Evolutionary conservation across 2,113 vertebrate species (phyloP), one percentile per base, ranked within the genome.

Genomic region (Calyptomena viridis): DNA sequence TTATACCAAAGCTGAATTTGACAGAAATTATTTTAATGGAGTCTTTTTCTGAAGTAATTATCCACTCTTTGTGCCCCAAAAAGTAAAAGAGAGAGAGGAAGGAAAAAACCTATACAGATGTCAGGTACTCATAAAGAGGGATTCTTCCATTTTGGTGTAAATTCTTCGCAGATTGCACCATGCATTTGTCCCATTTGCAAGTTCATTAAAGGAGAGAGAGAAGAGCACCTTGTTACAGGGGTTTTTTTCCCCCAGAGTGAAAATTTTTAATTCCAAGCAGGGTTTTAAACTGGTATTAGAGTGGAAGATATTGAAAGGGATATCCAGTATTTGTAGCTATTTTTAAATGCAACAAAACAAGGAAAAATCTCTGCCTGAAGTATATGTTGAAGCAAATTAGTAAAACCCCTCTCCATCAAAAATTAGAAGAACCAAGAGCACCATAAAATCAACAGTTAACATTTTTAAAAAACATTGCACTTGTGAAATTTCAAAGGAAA

Each of bases 401-500:
- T 50, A 58, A 90, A 94, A n/a, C 24, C 42, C 12, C 8, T 47
- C 49, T 73, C 82, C 62, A 88, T 33, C 66, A 88, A 64, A 73
- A 94, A 79, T 81, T 62, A 93, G 56, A 77, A 85, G 56, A 72
- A 50, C 22, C 15, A 62, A 81, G 40, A 90, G 42, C 71, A 86
- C 21, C 17, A 89, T 31, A 60, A 86, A 91, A 46, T 80, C n/a
- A 75, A 69, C 30, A 68, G 69, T 74, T 89, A 74, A 82, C 44
- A 18, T 95, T 90, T 90, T 56, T 49, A 89, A 74, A 47, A 31
- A 91, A 53, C 6, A 23, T 58, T 84, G 80, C 1, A 3, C 47
- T 59, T 58, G n/a, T 37, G 77, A 95, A 92, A 88, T 71, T 92
- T 89, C 71, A 76, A 85, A 82, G 84, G 49, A 71, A 62, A 86